Percentiles rank a stretch among this genome's conserved stretches.
Conservation (phyloP, 2,113 vertebrate species). For the Perognathus longimembris region DNA sequence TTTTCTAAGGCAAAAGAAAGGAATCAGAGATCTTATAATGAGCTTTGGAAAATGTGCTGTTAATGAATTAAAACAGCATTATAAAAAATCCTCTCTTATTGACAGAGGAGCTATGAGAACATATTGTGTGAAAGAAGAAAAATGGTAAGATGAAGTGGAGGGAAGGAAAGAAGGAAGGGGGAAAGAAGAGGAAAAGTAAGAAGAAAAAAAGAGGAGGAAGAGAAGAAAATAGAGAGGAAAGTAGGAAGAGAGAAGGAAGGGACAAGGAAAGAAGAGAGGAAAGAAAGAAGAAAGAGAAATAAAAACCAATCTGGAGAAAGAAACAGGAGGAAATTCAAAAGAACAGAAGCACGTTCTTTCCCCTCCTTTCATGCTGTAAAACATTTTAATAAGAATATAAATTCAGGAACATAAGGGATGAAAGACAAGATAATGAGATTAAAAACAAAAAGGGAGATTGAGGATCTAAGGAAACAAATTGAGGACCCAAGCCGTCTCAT, state of each 20-base stretch:
- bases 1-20: conserved; percentile 27
- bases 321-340: not conserved
- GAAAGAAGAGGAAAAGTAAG: no score
- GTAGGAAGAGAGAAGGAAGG: no score
- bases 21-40: conserved; percentile 16
- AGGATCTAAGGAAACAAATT: conserved; percentile 57
- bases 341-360: not conserved
- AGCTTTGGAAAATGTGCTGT: conserved; percentile 32
- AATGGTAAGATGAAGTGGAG: no score
- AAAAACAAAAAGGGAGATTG: conserved; percentile 49
- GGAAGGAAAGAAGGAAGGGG: no score
- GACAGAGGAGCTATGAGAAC: conserved; percentile 10
- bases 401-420: conserved; percentile 26
- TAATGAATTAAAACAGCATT: not conserved
- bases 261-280: not conserved
- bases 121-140: not conserved
- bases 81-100: conserved; percentile 53
- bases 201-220: no score
- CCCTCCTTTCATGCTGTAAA: not conserved
- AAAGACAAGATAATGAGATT: conserved; percentile 58
- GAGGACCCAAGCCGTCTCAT: conserved; percentile 25
- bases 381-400: conserved; percentile 65
- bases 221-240: no score
- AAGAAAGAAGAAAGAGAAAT: not conserved
- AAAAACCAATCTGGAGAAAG: not conserved